Evolutionary conservation across 2,113 vertebrate species (phyloP), one percentile per base, ranked within the genome.

Genomic region (Elgaria multicarinata): DNA sequence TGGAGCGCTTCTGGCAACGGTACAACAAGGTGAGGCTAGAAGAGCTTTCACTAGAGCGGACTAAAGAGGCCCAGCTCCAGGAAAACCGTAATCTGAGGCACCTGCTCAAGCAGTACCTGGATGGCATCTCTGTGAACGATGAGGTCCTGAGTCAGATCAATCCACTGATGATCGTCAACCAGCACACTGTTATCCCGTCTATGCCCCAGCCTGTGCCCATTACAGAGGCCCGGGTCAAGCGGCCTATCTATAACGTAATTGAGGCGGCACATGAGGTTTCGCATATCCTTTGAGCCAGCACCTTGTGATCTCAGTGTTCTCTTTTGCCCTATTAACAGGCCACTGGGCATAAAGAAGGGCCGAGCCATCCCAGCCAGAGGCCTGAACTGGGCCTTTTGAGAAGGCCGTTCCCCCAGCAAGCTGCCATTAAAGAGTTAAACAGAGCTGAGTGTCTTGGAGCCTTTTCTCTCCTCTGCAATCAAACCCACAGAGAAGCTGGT

Each of bases 11-110:
- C 96, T 98, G 98, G 98, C 97, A 98, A 88, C 93, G 97, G 4
- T 98, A 98, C 95, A 98, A 97, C 93, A 98, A 98, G 91, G 98
- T 91, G 1, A 97, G 96, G 81, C 95, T 98, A 93, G 98, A 98
- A 79, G 95, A 96, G 44, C 93, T 96, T 89, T 97, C 95, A 0
- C 94, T 98, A 87, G 93, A 95, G 69, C 93, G 6, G 42, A 94
- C 96, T 7, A 95, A 72, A 39, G 28, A 0, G 0, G 92, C 92
- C 20, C 92, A 98, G 91, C 33, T 87, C 3, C 93, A 75, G 9
- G 97, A 96, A 93, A 98, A 98, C 64, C 53, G n/a, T 79, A 93
- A 90, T 6, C 95, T 98, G 67, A 93, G 94, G 39, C 64, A 91
- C 53, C 94, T 97, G 88, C 97, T 98, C 62, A 93, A 94, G 83